phyloP scores from a whole-genome alignment of 1,140 invertebrate genomes.

The Drosophila elegans region DNA sequence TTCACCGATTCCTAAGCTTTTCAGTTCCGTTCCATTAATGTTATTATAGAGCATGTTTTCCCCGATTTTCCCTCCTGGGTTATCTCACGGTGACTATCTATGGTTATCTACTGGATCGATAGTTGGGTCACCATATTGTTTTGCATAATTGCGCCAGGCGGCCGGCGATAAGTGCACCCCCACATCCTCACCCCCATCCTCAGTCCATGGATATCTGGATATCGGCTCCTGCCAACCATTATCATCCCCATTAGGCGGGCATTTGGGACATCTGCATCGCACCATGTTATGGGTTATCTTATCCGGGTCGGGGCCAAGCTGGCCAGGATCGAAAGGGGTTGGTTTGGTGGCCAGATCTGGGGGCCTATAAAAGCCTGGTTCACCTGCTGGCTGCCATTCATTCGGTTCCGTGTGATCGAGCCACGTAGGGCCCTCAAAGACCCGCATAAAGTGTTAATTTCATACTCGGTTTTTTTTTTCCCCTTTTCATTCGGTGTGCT shows the following conservation, averaged over 20 bases:
- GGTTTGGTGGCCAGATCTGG: conserved; percentile 3
- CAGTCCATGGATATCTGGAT: conserved; percentile 5
- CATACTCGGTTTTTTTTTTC: conserved; percentile 8
- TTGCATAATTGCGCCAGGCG: conserved; percentile 69
- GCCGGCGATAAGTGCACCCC: conserved; percentile 45
- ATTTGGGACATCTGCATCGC: conserved; percentile 56
- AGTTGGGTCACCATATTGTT: conserved; percentile 73
- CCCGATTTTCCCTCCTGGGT: conserved; percentile 10
- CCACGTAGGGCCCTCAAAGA: conserved; percentile 20
- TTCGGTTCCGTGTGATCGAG: conserved; percentile 61
- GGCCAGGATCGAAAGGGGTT: conserved; percentile 63
- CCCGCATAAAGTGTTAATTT: conserved; percentile 77
- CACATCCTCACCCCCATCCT: conserved; percentile 18
- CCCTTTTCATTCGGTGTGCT: conserved; percentile 6
- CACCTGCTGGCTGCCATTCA: conserved; percentile 74
- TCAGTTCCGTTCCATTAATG: conserved; percentile 3
- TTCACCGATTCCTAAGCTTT: not conserved
- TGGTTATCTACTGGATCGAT: conserved; percentile 66
- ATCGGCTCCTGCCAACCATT: conserved; percentile 24
- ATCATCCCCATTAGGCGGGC: conserved; percentile 68
- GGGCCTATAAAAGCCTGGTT: conserved; percentile 62
- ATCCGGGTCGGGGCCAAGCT: conserved; percentile 58
- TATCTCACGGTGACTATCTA: conserved; percentile 18
- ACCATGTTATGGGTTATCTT: conserved; percentile 63
- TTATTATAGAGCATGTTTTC: conserved; percentile 9